Evolutionary conservation across 2,888 invertebrate genomes (phyloP).

Genomic region (Caenorhabditis sinica): DNA sequence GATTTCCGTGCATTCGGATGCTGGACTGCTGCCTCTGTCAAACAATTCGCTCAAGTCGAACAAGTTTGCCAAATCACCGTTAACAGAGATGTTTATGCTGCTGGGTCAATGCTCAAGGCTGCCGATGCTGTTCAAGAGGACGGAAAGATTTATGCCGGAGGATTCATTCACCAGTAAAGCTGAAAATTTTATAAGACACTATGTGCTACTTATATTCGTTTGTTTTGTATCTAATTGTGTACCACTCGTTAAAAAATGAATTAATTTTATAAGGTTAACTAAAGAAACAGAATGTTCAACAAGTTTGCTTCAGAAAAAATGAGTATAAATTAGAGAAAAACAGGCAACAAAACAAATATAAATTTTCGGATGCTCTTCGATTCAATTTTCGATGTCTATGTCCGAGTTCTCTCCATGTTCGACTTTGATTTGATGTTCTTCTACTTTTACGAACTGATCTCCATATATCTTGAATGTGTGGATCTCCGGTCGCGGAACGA

Average conservation of each 20-base stretch:
- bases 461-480: slow-evolving; percentile 23
- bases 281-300: neutral
- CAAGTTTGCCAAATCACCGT: slow-evolving; percentile 68
- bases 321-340: neutral
- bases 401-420: neutral
- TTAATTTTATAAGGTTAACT: neutral
- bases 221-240: slow-evolving; percentile 25
- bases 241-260: neutral
- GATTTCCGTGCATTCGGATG: slow-evolving; percentile 74
- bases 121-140: slow-evolving; percentile 39
- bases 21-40: slow-evolving; percentile 70
- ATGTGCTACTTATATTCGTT: slow-evolving; percentile 37
- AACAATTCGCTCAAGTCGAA: slow-evolving; percentile 75
- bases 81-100: slow-evolving; percentile 66
- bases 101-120: slow-evolving; percentile 48
- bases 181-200: neutral
- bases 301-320: neutral
- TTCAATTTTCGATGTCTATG: slow-evolving; percentile 19
- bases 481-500: slow-evolving; percentile 1
- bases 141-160: slow-evolving; percentile 39
- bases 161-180: slow-evolving; percentile 37
- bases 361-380: too few species aligned
- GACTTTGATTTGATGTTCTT: neutral
- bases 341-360: neutral
- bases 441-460: slow-evolving; percentile 9